Percentiles rank a stretch among this genome's conserved stretches.
These are phyloP conservation scores for Indri indri DNA, from an alignment of 2,113 vertebrate species.

Conservation along the genomic window DNA sequence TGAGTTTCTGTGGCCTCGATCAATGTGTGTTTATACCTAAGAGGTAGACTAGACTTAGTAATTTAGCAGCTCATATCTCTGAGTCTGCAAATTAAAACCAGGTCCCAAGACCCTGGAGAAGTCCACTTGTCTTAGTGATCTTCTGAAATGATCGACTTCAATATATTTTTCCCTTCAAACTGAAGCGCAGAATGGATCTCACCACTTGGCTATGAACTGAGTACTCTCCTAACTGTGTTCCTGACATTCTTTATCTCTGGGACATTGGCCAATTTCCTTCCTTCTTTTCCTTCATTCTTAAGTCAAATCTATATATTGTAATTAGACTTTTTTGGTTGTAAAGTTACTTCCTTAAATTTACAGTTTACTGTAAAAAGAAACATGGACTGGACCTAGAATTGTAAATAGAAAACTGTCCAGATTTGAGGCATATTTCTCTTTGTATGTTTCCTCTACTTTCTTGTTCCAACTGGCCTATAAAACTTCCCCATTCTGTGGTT, in stretches of 20 bases:
- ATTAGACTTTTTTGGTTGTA: not conserved
- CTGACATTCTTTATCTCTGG: not conserved
- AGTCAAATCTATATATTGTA: not conserved
- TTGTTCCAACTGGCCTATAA: not conserved
- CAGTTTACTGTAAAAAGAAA: not conserved
- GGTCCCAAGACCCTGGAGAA: not conserved
- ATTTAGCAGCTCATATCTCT: not conserved
- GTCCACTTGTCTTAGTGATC: not conserved
- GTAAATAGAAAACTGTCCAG: not conserved
- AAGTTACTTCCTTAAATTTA: conserved; percentile 7
- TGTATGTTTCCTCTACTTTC: not conserved
- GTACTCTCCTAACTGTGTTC: not conserved
- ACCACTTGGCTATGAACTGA: not conserved
- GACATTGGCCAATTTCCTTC: not conserved
- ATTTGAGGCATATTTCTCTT: not conserved
- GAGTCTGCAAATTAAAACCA: not conserved
- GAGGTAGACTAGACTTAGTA: not conserved
- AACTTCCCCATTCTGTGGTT: not conserved
- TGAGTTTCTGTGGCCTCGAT: not conserved
- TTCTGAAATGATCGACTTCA: not conserved
- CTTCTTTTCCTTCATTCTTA: not conserved
- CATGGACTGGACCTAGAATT: not conserved
- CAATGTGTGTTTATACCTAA: not conserved
- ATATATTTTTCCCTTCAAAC: not conserved
- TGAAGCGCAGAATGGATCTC: not conserved